Evolutionary conservation across 2,113 vertebrate genomes (phyloP), one percentile per base, ranked within the genome.

Genomic region (Beaufortia kweichowensis): DNA sequence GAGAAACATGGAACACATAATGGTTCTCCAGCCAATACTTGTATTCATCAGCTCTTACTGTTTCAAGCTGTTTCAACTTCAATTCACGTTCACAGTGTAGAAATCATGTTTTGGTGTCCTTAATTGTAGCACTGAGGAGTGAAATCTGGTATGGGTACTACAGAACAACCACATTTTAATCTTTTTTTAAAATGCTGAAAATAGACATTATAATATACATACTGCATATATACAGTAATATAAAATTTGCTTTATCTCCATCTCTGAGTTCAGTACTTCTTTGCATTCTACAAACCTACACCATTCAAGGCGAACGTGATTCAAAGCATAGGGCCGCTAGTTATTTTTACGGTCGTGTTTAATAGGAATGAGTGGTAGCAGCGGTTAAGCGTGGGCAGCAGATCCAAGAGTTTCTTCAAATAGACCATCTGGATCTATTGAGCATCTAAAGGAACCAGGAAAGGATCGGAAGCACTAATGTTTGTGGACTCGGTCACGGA

Each of bases 401-500:
- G 79, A 86, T 79, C 48, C 23, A 28, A 46, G 69, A 53, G 35
- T 31, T 12, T 31, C 70, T 79, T 71, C 29, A 76, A 86, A 80
- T 43, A 53, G 21, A 69, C 79, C 82, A 81, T 77, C 61, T 85
- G 82, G 70, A 60, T 57, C 26, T 35, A 70, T 66, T 67, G 75
- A 61, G 24, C 76, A 78, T 66, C 65, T 28, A 26, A 77, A 64
- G 31, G 33, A 23, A 15, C 23, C 48, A 8, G 2, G 21, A 46
- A 70, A 68, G 63, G 21, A 56, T 43, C 19, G 33, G 77, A 71
- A 84, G 61, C 23, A 15, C 10, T 61, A 50, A 81, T 80, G 79
- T 85, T 85, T 81, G 80, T 72, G 69, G 35, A 84, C 75, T 63
- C 35, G 14, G 80, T 74, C 63, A 17, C 43, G n/a, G 71, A 65